These are phyloP conservation scores for Callospermophilus lateralis DNA, from an alignment of 2,113 vertebrate species.

Conservation along the genomic window DNA sequence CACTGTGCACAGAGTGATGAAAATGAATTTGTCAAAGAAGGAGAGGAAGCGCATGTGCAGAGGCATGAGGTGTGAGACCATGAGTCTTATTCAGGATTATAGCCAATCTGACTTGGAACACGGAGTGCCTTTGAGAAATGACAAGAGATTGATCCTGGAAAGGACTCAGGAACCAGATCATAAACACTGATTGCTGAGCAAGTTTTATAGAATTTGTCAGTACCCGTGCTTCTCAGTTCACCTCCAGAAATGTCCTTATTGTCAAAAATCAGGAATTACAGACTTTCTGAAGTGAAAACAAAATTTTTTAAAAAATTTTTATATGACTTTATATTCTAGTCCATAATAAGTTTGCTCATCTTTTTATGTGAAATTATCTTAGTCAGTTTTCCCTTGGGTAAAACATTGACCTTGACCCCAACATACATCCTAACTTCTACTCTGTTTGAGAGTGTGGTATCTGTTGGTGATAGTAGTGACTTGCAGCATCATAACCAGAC, in stretches of 20 bases:
- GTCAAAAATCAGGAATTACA: background rate
- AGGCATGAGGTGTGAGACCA: background rate
- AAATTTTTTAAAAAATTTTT: background rate
- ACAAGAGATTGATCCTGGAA: background rate
- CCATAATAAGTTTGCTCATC: background rate
- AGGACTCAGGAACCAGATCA: background rate
- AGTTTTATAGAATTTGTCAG: background rate
- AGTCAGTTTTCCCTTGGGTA: background rate
- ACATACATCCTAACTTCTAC: accelerated
- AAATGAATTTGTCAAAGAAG: background rate
- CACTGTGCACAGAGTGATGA: too few relatives aligned
- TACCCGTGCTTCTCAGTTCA: background rate
- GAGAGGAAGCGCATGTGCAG: background rate
- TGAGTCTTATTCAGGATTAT: background rate
- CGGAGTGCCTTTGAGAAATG: background rate
- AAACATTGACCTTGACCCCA: background rate
- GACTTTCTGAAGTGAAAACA: background rate
- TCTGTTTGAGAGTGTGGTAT: too few relatives aligned
- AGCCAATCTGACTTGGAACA: background rate
- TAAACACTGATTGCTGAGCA: background rate
- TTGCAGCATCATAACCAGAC: background rate
- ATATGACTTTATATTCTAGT: background rate
- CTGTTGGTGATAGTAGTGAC: background rate
- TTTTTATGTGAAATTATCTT: background rate
- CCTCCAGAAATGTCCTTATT: background rate